A percentile compares a stretch with the other conserved stretches of the same genome.
phyloP scores from a whole-genome alignment of 2,797 vertebrate genomes.

The Pteropus rufus region DNA sequence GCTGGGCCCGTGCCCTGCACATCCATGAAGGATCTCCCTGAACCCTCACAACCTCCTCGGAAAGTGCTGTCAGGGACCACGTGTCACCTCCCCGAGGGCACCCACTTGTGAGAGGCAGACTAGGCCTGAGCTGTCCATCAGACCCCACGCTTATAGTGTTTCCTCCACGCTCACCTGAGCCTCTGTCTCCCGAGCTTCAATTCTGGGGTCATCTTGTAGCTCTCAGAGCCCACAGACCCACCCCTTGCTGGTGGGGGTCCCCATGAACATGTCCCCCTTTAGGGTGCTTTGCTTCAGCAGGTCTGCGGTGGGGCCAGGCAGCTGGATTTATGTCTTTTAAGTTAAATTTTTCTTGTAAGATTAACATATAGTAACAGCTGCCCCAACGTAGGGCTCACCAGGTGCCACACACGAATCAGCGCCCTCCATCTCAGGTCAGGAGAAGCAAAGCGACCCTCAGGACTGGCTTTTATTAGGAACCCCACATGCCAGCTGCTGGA shows the following conservation, averaged over 20 bases:
- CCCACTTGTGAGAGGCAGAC: not conserved
- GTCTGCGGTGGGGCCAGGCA: not conserved
- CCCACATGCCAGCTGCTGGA: rapidly evolving
- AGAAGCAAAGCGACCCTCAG: not conserved
- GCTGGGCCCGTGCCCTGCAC: rapidly evolving
- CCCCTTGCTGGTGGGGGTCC: not conserved
- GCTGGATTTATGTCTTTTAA: not conserved
- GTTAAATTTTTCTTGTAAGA: not conserved
- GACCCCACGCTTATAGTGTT: rapidly evolving
- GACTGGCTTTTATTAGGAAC: not conserved
- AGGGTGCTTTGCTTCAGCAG: not conserved
- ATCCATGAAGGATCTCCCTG: rapidly evolving
- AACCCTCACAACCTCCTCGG: not conserved
- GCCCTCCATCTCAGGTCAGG: not conserved
- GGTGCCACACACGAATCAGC: rapidly evolving
- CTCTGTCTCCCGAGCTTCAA: not conserved
- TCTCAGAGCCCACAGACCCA: not conserved
- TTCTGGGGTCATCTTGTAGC: not conserved
- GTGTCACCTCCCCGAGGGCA: not conserved
- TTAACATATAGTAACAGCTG: not conserved
- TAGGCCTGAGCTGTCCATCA: not conserved
- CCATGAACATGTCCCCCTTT: not conserved
- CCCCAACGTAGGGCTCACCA: not conserved
- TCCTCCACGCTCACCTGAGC: no score
- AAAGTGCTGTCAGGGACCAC: not conserved